Evolutionary conservation across 1,140 invertebrate genomes (phyloP), one percentile per base, ranked within the genome.

Genomic region (Anadara kagoshimensis): DNA sequence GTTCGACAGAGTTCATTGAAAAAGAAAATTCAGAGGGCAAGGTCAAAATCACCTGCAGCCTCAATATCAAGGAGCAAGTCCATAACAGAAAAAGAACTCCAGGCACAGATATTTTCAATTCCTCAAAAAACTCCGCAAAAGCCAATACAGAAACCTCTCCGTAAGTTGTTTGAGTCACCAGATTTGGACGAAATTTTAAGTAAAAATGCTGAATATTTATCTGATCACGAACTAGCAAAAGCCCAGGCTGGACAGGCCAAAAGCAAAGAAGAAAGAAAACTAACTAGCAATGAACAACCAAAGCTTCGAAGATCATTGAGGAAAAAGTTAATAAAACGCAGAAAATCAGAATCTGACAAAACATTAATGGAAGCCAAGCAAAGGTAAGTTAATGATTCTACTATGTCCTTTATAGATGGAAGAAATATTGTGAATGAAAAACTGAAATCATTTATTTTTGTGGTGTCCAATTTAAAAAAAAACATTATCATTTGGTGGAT

Each of bases 151-250:
- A 64, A 53, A 64, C n/a, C 62, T 36, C 45, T 64, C 43, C 24
- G 54, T n/a, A 62, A 69, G 41, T 43, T 75, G 5, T 53, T 53
- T 7, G 59, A 65, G 29, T 47, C 73, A 47, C 66, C 66, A 45
- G 75, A 80, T 64, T 58, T 80, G 14, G 78, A 80, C 68, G 78
- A 80, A 63, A 69, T 80, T 54, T 58, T 80, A 20, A 69, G 70
- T 56, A 61, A 73, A 41, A 80, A 80, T 64, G 73, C 73, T 26
- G 78, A 80, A 7, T 80, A 80, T 64, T 62, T 80, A 56, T 78
- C 75, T 26, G 78, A 80, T 47, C 44, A 75, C 20, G 78, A 80
- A 20, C n/a, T 72, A 1, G 51, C 57, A 43, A 64, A n/a, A 11
- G 2, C 29, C 7, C 29, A 2, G 29, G 2, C 29, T 36, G 29